Base-by-base conservation (phyloP, 2,797 vertebrate genomes). In the Taenioides sp. region DNA sequence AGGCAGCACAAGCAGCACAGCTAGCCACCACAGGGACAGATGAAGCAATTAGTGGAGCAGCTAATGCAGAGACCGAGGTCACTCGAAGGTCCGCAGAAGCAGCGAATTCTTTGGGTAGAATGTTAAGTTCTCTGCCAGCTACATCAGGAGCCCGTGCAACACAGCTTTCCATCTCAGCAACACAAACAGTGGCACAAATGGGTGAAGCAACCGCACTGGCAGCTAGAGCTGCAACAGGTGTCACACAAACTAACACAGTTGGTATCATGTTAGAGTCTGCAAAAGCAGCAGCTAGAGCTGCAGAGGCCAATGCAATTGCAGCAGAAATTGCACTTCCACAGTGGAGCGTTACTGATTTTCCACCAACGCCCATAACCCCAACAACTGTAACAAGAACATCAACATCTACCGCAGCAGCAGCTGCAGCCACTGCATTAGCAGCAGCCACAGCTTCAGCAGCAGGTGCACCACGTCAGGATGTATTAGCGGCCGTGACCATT, bases 1-100 rank as follows among this genome's bases (percentile, higher is more conserved):
- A 54, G 23, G 71, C 74, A 72, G 80, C 74, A 40, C 3, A 0
- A 4, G 71, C 80, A 69, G 52, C 77, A 62, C 6, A 2, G 40
- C 60, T 4, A 34, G 60, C 61, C 11, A 66, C 57, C n/a, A 25
- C 1, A 1, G 73, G 31, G 31, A 34, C 6, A 34, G 31, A 34
- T 34, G 31, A 34, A 34, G 31, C 31, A 34, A 34, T 34, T 34
- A 34, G 7, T 34, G 31, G 31, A 34, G 31, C 28, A 34, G 31
- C 31, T 34, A 7, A 34, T 34, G 31, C 31, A 34, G 31, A 34
- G 31, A 34, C 31, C 0, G 5, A 34, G 31, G 6, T 34, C 31
- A 6, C 31, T 7, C 31, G 1, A 34, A 34, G 31, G 31, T 34
- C 31, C 4, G 31, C 31, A 34, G 31, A 34, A 6, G 31, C 31